Evolutionary conservation across 2,797 vertebrate genomes (phyloP).

Genomic region (Clarias laeviceps): DNA sequence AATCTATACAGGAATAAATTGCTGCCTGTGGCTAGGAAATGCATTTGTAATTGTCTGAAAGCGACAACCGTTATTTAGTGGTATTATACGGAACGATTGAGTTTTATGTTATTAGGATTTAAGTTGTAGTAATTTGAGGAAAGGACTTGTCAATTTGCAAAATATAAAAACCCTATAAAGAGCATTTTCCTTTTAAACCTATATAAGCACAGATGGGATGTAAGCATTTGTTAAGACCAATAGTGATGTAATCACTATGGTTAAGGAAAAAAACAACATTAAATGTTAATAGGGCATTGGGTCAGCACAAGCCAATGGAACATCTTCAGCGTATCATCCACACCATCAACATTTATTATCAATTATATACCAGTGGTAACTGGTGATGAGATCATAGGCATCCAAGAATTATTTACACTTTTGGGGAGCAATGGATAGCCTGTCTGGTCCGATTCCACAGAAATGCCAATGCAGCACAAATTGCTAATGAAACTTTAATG

Average conservation of each 20-base stretch:
- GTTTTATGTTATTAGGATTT: background rate
- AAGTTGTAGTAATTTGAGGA: background rate
- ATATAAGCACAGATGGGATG: background rate
- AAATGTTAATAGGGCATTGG: background rate
- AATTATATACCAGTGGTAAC: no score
- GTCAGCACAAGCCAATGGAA: background rate
- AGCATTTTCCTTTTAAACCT: background rate
- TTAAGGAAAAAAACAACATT: background rate
- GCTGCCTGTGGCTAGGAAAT: background rate
- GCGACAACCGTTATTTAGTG: background rate
- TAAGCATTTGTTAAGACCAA: background rate
- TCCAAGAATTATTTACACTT: no score
- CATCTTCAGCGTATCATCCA: background rate
- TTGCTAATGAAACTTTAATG: no score
- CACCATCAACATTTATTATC: no score
- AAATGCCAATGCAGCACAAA: no score
- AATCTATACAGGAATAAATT: background rate
- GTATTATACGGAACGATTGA: background rate
- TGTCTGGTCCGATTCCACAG: no score
- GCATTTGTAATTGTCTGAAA: background rate
- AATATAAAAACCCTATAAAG: background rate
- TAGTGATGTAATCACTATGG: background rate
- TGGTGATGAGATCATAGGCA: no score
- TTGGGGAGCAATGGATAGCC: no score
- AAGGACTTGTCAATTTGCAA: background rate